A percentile compares a stretch with the other conserved stretches of the same genome.
These are phyloP conservation scores for Drosophila jambulina DNA, from an alignment of 1,140 invertebrate genomes.

Conservation along the genomic window DNA sequence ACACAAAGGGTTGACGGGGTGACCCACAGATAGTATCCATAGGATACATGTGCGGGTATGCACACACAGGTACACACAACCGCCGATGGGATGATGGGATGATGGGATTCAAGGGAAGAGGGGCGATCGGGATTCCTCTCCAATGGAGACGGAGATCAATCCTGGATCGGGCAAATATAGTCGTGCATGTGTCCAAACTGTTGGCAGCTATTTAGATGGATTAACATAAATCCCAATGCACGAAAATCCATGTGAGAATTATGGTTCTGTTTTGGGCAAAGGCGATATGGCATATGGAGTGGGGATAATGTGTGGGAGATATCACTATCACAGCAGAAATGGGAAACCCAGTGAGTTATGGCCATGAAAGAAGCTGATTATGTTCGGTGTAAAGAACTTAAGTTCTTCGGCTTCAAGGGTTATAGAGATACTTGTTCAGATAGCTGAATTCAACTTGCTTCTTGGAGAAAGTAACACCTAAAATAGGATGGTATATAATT, in stretches of 20 bases:
- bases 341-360: conserved; percentile 24
- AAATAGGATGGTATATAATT: background rate
- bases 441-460: too few species aligned
- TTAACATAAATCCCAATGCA: conserved; percentile 69
- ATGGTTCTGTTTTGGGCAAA: conserved; percentile 19
- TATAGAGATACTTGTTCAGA: background rate
- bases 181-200: conserved; percentile 69
- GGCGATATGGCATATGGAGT: background rate
- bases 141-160: conserved; percentile 46
- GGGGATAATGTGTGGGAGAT: conserved; percentile 53
- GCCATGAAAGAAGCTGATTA: conserved; percentile 21
- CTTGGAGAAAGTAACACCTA: too few species aligned
- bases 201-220: conserved; percentile 81
- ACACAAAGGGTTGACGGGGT: conserved; percentile 23
- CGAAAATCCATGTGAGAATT: conserved; percentile 73
- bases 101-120: background rate
- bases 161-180: conserved; percentile 67
- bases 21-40: conserved; percentile 60
- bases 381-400: conserved; percentile 13
- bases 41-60: conserved; percentile 57
- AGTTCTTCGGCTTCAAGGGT: background rate
- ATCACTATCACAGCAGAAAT: conserved; percentile 19
- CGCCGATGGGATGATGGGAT: background rate
- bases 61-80: conserved; percentile 32
- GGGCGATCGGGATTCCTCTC: background rate